phyloP scores from a whole-genome alignment of 2,113 vertebrate species.

The Elephas maximus region DNA sequence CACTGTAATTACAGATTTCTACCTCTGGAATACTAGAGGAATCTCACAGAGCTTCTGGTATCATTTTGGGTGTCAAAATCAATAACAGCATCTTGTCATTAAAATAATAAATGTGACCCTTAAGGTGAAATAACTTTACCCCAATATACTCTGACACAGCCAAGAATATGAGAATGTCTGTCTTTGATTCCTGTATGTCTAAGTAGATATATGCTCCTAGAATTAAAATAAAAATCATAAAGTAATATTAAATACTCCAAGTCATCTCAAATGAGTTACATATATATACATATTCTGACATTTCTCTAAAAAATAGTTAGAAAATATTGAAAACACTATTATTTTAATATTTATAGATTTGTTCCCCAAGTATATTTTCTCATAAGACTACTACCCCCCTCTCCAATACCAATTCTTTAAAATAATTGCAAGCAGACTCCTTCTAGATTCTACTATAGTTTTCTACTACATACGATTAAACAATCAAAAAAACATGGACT shows the following conservation, averaged over 20 bases:
- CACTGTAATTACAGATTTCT: slow-evolving; percentile 57
- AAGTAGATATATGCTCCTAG: background rate
- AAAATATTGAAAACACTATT: background rate
- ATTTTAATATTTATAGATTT: slow-evolving; percentile 26
- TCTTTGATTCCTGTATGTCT: background rate
- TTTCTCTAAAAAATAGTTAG: slow-evolving; percentile 15
- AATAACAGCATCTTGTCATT: slow-evolving; percentile 44
- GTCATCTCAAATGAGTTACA: background rate
- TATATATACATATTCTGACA: background rate
- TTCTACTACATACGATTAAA: background rate
- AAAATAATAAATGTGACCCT: slow-evolving; percentile 56
- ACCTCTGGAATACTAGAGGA: background rate
- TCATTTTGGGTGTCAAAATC: slow-evolving; percentile 55
- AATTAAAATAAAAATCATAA: background rate
- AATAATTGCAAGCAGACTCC: background rate
- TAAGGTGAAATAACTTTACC: slow-evolving; percentile 45
- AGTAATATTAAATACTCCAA: background rate
- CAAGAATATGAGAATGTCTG: slow-evolving; percentile 33
- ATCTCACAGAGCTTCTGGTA: slow-evolving; percentile 52
- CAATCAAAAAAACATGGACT: background rate
- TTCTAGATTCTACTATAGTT: background rate
- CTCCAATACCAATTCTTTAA: background rate
- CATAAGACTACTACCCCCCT: background rate
- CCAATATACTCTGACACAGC: background rate
- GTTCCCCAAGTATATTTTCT: background rate